Evolutionary conservation across 2,797 vertebrate species (phyloP), one percentile per base, ranked within the genome.

Genomic region (Darevskia mixta): DNA sequence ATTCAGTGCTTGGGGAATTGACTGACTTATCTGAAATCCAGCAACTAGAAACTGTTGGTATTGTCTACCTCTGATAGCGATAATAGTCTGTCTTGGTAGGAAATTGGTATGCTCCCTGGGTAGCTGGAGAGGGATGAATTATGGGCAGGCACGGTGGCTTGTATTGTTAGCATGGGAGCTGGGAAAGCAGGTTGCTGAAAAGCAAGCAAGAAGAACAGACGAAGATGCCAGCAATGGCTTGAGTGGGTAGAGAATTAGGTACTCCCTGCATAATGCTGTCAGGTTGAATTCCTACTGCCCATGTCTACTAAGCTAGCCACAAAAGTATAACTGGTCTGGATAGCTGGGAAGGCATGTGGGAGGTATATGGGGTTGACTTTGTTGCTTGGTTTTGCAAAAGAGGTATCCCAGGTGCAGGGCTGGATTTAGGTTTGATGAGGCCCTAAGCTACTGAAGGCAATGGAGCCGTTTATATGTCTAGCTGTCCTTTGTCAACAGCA

Each of bases 91-190:
- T 83, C 73, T 61, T n/a, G n/a, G 86, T 88, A 86, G 49, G 23
- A 82, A 93, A 64, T 7, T 73, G 76, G 32, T 83, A 67, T 23
- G 0, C 71, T 92, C 86, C 7, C 38, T 71, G 23, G 79, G 61
- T 8, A 86, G 84, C 90, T 86, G 18, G 43, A 25, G 29, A 41
- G 69, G 8, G 91, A 18, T 5, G 23, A 83, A 27, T 90, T 86
- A 83, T 0, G 41, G 69, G 17, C 72, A 87, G 35, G 79, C 38
- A 5, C 0, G 4, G 85, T 85, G 61, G 3, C 80, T 66, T 45
- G n/a, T 78, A 55, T 82, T 32, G 0, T 89, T 94, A 92, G 27
- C 45, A 32, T 0, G 0, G 29, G 49, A 73, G 64, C 82, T 72
- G 86, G 5, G 18, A 45, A 78, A 23, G 13, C 4, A 72, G 45